Percentiles rank a stretch among this genome's conserved stretches.
Evolutionary conservation across 2,888 invertebrate genomes (phyloP).

Genomic region (Lapara coniferarum): DNA sequence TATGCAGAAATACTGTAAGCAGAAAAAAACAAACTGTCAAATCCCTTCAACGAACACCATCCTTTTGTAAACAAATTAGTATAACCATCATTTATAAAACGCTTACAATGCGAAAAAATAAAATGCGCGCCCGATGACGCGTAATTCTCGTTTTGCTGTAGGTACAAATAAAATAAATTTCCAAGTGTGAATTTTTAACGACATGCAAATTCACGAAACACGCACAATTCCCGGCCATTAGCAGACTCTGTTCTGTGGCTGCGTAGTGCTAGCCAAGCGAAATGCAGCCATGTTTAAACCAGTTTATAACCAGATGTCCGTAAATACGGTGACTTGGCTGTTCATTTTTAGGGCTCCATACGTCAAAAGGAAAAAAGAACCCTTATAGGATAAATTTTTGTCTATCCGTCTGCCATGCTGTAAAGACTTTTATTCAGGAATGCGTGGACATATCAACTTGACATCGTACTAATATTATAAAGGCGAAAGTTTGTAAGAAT

Average conservation of each 20-base stretch:
- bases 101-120: constrained; percentile 18
- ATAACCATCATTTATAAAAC: constrained; percentile 6
- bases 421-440: no score
- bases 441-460: no score
- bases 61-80: neutral
- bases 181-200: constrained; percentile 45
- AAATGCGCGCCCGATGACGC: constrained; percentile 21
- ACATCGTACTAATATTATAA: no score
- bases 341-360: neutral
- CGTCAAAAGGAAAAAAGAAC: no score
- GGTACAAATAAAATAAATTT: constrained; percentile 47
- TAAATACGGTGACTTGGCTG: constrained; percentile 40
- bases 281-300: constrained; percentile 47
- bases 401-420: no score
- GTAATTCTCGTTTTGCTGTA: constrained; percentile 29
- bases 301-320: constrained; percentile 46
- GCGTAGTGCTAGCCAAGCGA: constrained; percentile 44
- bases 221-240: constrained; percentile 42
- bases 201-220: constrained; percentile 43
- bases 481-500: no score
- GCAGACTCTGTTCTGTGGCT: constrained; percentile 35
- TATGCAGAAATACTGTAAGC: no score
- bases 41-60: neutral
- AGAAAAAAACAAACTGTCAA: neutral
- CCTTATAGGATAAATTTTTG: no score